Evolutionary conservation across 1,140 invertebrate species (phyloP).

Genomic region (Tetraneura akinire): DNA sequence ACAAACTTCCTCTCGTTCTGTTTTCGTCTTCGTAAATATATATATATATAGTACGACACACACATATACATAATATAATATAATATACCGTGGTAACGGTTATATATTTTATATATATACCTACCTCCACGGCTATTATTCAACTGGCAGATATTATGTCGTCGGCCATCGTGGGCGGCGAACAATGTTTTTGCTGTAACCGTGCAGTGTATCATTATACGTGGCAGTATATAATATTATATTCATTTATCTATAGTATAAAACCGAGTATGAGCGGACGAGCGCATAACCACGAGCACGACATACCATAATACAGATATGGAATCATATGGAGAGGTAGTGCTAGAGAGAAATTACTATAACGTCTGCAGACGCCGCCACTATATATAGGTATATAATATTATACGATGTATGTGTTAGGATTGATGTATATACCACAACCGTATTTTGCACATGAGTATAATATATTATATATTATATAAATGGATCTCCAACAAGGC

Average conservation of each 20-base stretch:
- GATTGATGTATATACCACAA: too few relatives aligned
- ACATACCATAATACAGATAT: neutral
- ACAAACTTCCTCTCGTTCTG: neutral
- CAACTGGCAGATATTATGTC: conserved; percentile 27
- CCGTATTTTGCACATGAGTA: too few relatives aligned
- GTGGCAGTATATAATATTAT: neutral
- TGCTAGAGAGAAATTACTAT: conserved; percentile 5
- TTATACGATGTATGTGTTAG: too few relatives aligned
- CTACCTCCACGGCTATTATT: conserved; percentile 7
- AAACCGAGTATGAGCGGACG: neutral
- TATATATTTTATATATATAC: conserved; percentile 4
- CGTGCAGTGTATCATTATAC: neutral
- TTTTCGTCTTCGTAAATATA: neutral
- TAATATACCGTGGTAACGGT: neutral
- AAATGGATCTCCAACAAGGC: too few relatives aligned
- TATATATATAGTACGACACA: neutral
- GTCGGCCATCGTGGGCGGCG: neutral
- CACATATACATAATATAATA: neutral
- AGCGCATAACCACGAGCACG: too few relatives aligned
- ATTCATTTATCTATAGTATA: conserved; percentile 7
- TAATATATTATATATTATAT: too few relatives aligned
- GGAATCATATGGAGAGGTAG: too few relatives aligned
- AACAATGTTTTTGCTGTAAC: conserved; percentile 44
- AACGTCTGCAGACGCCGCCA: neutral
- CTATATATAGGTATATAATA: neutral